Evolutionary conservation across 2,113 vertebrate genomes (phyloP), one percentile per base, ranked within the genome.

Genomic region (Herpetotheres cachinnans): DNA sequence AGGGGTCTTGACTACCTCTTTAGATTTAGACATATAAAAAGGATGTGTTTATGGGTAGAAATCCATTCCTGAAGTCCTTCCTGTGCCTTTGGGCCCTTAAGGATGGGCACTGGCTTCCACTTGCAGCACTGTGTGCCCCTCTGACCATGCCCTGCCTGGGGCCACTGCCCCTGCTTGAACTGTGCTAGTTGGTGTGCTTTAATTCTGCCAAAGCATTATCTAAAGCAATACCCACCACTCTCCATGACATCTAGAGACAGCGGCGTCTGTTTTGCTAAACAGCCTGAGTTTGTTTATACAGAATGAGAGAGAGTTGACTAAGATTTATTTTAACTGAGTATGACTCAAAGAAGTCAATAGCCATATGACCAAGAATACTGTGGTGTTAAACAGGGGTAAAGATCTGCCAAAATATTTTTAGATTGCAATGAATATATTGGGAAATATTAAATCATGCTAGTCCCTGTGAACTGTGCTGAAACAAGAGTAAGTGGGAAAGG

Each of bases 311-410:
- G 58, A 66, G 67, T 49, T 89, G 74, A 55, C 56, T 26, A 84
- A 89, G 89, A 77, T 94, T 94, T 89, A 76, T 84, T 96, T 94
- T 74, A 87, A 87, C 44, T 27, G 66, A 42, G 36, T 38, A 47
- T 92, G 93, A 95, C 83, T 95, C 73, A 90, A 55, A 59, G 25
- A 54, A 87, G 36, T 76, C 4, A 11, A 93, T 54, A 91, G 67
- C 74, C 13, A 2, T 72, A 56, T 46, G 78, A 89, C 81, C 8
- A 10, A 78, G 42, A 89, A 83, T 50, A 38, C 34, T 84, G 73
- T 61, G 73, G 17, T 82, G 50, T 69, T 82, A 87, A 76, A 65
- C 25, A 38, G 40, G 77, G 69, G 52, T 46, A 63, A 91, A 86
- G 54, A 84, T 26, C 3, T 13, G 42, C 56, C 32, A 36, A 92